Evolutionary conservation across 37 sponge, comb jelly and placozoan genomes (phyloP).

Genomic region (Agelas oroides): DNA sequence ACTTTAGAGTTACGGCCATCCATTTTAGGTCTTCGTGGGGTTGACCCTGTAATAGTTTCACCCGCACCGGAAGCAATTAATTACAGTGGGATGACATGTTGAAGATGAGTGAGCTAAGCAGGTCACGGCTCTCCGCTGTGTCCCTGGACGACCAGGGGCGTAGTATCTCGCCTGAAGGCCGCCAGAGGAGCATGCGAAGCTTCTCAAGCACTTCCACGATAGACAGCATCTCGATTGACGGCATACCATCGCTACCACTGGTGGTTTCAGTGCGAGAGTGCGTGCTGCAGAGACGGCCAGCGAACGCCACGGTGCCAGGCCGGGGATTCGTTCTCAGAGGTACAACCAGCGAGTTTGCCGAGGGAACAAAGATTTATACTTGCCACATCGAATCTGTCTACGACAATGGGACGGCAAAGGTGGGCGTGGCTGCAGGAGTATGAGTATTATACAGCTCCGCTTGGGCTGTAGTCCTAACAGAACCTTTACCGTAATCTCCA

Average conservation of each 20-base stretch:
- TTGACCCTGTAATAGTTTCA: no score
- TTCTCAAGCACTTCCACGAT: conserved; percentile 15
- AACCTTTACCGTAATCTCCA: no score
- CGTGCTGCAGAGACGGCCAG: conserved; percentile 15
- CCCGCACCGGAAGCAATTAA: no score
- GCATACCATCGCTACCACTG: conserved; percentile 21
- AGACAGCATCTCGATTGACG: conserved; percentile 18
- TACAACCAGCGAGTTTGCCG: conserved; percentile 49
- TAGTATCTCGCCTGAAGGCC: neutral
- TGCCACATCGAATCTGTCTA: conserved; percentile 58
- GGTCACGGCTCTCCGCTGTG: no score
- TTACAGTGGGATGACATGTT: no score
- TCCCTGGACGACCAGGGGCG: neutral
- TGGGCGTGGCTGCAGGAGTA: neutral
- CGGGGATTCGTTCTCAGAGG: conserved; percentile 61
- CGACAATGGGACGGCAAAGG: conserved; percentile 53
- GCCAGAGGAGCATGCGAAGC: conserved; percentile 9
- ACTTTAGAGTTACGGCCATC: no score
- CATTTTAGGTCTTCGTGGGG: no score
- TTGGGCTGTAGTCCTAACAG: no score
- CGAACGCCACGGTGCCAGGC: neutral
- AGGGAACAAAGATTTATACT: conserved; percentile 45
- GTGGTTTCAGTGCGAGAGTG: conserved; percentile 11
- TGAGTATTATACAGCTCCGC: no score
- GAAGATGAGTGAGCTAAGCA: no score